phyloP scores from a whole-genome alignment of 1,140 invertebrate genomes.

The Zophobas atratus region DNA sequence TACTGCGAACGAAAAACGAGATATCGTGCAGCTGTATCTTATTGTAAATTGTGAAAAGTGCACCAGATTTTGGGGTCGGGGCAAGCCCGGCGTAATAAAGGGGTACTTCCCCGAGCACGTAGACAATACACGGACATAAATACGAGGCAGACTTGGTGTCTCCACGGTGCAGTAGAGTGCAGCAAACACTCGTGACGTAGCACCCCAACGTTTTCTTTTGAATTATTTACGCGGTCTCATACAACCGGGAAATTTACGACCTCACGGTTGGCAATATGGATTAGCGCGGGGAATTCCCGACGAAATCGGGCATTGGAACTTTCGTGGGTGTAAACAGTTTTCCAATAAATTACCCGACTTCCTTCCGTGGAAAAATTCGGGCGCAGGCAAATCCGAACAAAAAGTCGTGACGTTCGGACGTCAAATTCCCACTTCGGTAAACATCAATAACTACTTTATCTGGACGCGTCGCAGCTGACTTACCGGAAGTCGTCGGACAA shows the following conservation, averaged over 20 bases:
- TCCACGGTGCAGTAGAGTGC: not conserved
- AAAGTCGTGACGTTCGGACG: too few relatives aligned
- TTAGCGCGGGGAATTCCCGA: conserved; percentile 30
- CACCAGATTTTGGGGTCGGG: too few relatives aligned
- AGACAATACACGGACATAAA: not conserved
- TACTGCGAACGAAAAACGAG: not conserved
- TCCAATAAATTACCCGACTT: conserved; percentile 36
- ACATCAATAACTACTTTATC: conserved; percentile 35
- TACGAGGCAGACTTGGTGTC: not conserved
- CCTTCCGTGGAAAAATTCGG: not conserved
- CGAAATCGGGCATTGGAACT: conserved; percentile 25
- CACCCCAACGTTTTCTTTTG: not conserved
- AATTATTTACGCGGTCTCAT: conserved; percentile 22
- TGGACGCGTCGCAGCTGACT: conserved; percentile 34
- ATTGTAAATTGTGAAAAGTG: not conserved
- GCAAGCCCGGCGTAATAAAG: too few relatives aligned
- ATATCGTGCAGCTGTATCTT: not conserved
- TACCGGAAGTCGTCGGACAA: conserved; percentile 31
- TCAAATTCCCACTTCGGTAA: conserved; percentile 14
- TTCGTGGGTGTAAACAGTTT: conserved; percentile 35
- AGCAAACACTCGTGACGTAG: not conserved
- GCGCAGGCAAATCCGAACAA: too few relatives aligned
- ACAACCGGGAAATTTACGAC: conserved; percentile 21
- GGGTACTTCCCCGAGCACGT: too few relatives aligned
- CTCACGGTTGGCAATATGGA: conserved; percentile 32